These are phyloP conservation scores for Cyclargus thomasi DNA, from an alignment of 1,140 invertebrate genomes.

Conservation along the genomic window DNA sequence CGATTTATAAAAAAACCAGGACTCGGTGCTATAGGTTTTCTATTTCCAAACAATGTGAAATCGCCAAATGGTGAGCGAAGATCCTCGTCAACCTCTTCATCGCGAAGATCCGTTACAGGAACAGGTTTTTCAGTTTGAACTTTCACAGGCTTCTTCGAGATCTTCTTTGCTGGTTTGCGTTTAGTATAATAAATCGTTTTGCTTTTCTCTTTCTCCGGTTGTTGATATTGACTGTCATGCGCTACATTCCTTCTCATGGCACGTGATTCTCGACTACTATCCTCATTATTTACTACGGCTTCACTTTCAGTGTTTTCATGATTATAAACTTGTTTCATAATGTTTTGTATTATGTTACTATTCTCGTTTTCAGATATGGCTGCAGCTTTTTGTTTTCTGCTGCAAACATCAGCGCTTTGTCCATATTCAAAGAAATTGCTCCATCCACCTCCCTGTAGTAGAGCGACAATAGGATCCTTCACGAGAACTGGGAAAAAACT, in stretches of 20 bases:
- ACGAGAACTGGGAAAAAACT: slow-evolving; percentile 74
- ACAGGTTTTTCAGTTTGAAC: slow-evolving; percentile 29
- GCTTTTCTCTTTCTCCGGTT: neutral
- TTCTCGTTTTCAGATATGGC: slow-evolving; percentile 27
- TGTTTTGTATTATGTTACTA: slow-evolving; percentile 23
- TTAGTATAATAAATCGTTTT: slow-evolving; percentile 45
- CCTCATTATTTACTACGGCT: slow-evolving; percentile 10
- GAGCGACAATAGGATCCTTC: slow-evolving; percentile 74
- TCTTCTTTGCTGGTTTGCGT: slow-evolving; percentile 36
- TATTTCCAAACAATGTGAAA: slow-evolving; percentile 53
- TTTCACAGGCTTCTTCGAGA: slow-evolving; percentile 34
- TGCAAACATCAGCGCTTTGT: slow-evolving; percentile 73
- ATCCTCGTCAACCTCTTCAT: slow-evolving; percentile 26
- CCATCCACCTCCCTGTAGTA: slow-evolving; percentile 65
- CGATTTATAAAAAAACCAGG: slow-evolving; percentile 80
- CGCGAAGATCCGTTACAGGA: slow-evolving; percentile 25
- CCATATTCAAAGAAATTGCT: slow-evolving; percentile 77
- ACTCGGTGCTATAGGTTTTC: slow-evolving; percentile 47
- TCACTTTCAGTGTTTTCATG: slow-evolving; percentile 18
- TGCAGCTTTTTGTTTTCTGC: slow-evolving; percentile 47
- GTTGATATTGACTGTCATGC: slow-evolving; percentile 12
- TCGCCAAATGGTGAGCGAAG: slow-evolving; percentile 50
- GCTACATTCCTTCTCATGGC: slow-evolving; percentile 47
- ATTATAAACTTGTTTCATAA: slow-evolving; percentile 23
- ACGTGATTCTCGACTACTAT: slow-evolving; percentile 42